Evolutionary conservation across 2,113 vertebrate species (phyloP), one percentile per base, ranked within the genome.

Genomic region (Corythoichthys intestinalis): DNA sequence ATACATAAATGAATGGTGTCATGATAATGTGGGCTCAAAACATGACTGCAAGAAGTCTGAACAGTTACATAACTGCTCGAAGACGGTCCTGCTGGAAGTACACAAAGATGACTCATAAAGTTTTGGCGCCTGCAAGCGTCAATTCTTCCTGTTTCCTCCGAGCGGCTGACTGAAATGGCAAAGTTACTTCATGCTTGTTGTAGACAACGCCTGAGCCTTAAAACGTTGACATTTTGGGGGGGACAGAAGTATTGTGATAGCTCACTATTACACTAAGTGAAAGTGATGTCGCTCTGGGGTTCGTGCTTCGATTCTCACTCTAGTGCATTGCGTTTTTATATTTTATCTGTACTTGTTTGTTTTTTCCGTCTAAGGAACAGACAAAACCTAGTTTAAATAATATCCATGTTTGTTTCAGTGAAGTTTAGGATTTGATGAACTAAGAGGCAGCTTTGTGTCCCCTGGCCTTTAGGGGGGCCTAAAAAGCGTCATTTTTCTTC

Each of bases 61-160:
- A 67, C 3, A 13, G 44, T 84, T 86, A 68, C 72, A 74, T 76
- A 84, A 84, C 73, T 54, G 56, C 72, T 76, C 65, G 73, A 78
- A 77, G 84, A 85, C 78, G 61, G 63, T 52, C 50, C 61, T 81
- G 77, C 67, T 83, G 73, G 79, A 75, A 71, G 56, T 0, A 61
- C 53, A 62, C 28, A 69, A 48, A 48, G 60, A 80, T 87, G 85
- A 89, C 63, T 88, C 89, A 87, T 84, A 8, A 63, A 72, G 77
- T 85, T 87, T 78, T 79, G 85, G 79, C 84, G 70, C 28, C 12
- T n/a, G 50, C 65, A 39, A 4, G 9, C 6, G 54, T 61, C 72
- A 78, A 78, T 88, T 87, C 84, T 83, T 79, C 15, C 72, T 52
- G 60, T 74, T 83, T 82, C 79, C 78, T 78, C 37, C 2, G 76